Evolutionary conservation across 2,888 invertebrate genomes (phyloP).

Genomic region (Holacanthella duospinosa): DNA sequence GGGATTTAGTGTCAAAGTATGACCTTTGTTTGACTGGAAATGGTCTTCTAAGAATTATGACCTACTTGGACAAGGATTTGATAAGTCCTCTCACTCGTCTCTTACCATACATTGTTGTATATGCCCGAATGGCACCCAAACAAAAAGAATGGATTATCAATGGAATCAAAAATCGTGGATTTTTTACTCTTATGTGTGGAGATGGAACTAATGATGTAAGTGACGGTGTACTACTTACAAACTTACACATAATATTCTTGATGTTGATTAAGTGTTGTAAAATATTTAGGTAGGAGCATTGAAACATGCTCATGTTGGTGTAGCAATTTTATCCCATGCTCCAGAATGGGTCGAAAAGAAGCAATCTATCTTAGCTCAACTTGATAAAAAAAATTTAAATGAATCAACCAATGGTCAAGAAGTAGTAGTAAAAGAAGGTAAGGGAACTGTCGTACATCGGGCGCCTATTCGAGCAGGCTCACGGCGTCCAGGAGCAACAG

Average conservation of each 20-base stretch:
- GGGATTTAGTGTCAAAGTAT: conserved; percentile 58
- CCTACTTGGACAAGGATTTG: conserved; percentile 44
- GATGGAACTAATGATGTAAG: conserved; percentile 90
- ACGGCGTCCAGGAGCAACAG: conserved; percentile 3
- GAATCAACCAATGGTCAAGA: conserved; percentile 3
- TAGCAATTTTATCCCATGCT: conserved; percentile 35
- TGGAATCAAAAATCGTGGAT: conserved; percentile 75
- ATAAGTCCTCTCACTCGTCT: conserved; percentile 42
- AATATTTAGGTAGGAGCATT: conserved; percentile 68
- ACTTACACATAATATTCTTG: neutral
- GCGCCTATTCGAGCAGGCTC: conserved; percentile 5
- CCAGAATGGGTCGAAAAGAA: conserved; percentile 37
- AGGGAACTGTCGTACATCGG: neutral
- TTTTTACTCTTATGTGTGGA: conserved; percentile 93
- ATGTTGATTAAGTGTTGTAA: neutral
- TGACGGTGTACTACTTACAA: no score
- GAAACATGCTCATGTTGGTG: conserved; percentile 89
- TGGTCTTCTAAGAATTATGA: conserved; percentile 35
- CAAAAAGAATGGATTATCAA: conserved; percentile 95
- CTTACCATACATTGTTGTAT: conserved; percentile 78
- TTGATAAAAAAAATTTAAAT: conserved; percentile 16
- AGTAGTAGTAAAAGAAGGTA: neutral
- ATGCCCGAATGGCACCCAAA: conserved; percentile 95
- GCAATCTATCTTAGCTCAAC: conserved; percentile 29
- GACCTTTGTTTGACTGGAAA: conserved; percentile 88